A percentile compares a stretch with the other conserved stretches of the same genome.
These are phyloP conservation scores for Brienomyrus longianalis DNA, from an alignment of 2,113 vertebrate genomes.

Conservation along the genomic window DNA sequence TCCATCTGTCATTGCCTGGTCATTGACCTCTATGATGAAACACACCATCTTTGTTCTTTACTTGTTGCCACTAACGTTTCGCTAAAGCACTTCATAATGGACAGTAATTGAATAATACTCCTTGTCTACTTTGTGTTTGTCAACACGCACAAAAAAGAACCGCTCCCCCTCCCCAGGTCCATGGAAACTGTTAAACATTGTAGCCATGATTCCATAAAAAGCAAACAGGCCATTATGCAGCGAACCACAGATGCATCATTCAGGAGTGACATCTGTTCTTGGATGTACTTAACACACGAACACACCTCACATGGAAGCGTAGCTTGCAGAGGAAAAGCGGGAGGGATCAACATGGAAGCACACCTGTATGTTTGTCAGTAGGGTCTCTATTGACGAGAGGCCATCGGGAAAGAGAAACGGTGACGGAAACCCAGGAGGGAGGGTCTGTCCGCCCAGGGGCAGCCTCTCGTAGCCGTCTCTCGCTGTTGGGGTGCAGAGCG, in stretches of 20 bases:
- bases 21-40: not conserved
- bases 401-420: constrained; percentile 98
- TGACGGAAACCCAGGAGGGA: constrained; percentile 92
- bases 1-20: constrained; percentile 3
- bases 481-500: constrained; percentile 89
- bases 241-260: not conserved
- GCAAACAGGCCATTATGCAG: not conserved
- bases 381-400: constrained; percentile 97
- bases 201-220: not conserved
- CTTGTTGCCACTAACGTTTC: not conserved
- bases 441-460: constrained; percentile 84
- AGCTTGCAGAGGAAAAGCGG: not conserved
- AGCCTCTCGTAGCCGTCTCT: constrained; percentile 97
- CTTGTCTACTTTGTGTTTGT: not conserved
- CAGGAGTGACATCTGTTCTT: not conserved
- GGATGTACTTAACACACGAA: not conserved
- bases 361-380: constrained; percentile 98
- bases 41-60: not conserved
- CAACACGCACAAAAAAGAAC: not conserved
- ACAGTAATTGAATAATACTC: not conserved
- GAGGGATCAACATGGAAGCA: constrained; percentile 35
- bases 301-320: not conserved
- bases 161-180: not conserved
- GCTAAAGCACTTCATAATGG: not conserved
- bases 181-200: not conserved